Evolutionary conservation across 2,797 vertebrate species (phyloP).

Genomic region (Poeciliopsis paucimaculata): DNA sequence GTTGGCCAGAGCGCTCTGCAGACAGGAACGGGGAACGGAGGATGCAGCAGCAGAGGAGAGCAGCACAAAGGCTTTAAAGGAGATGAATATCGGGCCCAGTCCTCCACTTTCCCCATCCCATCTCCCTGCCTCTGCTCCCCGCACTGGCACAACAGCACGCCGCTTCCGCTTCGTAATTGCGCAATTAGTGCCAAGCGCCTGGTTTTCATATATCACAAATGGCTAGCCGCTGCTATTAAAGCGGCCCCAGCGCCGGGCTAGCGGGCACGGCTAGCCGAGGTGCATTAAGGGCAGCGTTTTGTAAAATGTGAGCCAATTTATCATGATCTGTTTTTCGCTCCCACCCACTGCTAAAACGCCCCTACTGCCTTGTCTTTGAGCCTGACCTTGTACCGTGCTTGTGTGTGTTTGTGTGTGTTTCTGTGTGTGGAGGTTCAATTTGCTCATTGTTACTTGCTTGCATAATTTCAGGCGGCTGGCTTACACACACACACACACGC

Average conservation of each 20-base stretch:
- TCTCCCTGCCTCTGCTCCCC: constrained; percentile 81
- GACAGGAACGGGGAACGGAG: constrained; percentile 16
- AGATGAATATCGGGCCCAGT: constrained; percentile 41
- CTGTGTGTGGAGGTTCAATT: constrained; percentile 87
- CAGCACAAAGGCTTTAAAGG: constrained; percentile 28
- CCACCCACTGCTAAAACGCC: constrained; percentile 86
- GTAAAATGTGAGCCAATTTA: constrained; percentile 96
- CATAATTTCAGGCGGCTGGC: constrained; percentile 88
- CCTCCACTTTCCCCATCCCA: constrained; percentile 58
- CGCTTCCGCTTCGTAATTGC: constrained; percentile 98
- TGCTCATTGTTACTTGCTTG: constrained; percentile 93
- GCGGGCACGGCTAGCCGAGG: constrained; percentile 80
- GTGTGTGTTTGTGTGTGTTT: constrained; percentile 73
- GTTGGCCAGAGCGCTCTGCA: constrained; percentile 30
- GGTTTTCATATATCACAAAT: constrained; percentile 96
- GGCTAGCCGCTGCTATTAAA: constrained; percentile 82
- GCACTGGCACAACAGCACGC: constrained; percentile 85
- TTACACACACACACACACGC: constrained; percentile 67
- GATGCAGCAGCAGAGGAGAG: constrained; percentile 9
- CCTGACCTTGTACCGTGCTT: constrained; percentile 90
- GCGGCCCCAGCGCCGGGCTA: constrained; percentile 70
- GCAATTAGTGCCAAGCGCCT: constrained; percentile 94
- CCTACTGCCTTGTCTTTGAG: constrained; percentile 87
- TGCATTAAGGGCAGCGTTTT: constrained; percentile 95
- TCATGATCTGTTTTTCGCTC: constrained; percentile 92